phyloP scores from a whole-genome alignment of 2,797 vertebrate species.

The Enteromius viviparus region DNA sequence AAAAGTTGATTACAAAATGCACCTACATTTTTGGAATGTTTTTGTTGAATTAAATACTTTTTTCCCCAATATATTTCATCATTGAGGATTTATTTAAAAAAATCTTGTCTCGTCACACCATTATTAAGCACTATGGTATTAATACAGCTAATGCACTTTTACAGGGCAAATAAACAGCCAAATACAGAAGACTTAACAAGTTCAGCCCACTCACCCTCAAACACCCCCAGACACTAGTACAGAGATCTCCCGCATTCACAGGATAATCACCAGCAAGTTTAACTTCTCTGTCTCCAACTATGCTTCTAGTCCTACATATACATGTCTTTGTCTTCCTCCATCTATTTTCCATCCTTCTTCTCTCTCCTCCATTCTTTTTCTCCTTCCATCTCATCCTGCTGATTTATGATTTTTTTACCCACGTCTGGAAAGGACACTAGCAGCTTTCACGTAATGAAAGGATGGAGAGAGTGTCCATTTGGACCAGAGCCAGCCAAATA shows the following conservation, averaged over 20 bases:
- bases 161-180: not conserved
- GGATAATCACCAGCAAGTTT: not conserved
- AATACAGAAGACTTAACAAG: not conserved
- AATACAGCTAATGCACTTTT: not conserved
- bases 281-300: not conserved
- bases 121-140: not conserved
- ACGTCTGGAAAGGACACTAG: conserved; percentile 55
- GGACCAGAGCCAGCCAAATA: conserved; percentile 56
- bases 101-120: too few relatives aligned
- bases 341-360: not conserved
- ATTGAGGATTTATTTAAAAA: too few relatives aligned
- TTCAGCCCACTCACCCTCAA: not conserved
- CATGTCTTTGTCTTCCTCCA: not conserved
- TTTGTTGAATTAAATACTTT: too few relatives aligned
- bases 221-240: not conserved
- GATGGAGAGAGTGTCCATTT: conserved; percentile 62
- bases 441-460: conserved; percentile 56
- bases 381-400: conserved; percentile 34
- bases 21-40: too few relatives aligned
- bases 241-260: not conserved
- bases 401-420: conserved; percentile 60
- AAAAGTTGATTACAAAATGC: too few relatives aligned
- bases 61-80: too few relatives aligned
- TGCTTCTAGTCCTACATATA: not conserved
- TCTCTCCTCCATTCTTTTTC: conserved; percentile 29